These are phyloP conservation scores for Axis porcinus DNA, from an alignment of 2,113 vertebrate genomes.

Conservation along the genomic window DNA sequence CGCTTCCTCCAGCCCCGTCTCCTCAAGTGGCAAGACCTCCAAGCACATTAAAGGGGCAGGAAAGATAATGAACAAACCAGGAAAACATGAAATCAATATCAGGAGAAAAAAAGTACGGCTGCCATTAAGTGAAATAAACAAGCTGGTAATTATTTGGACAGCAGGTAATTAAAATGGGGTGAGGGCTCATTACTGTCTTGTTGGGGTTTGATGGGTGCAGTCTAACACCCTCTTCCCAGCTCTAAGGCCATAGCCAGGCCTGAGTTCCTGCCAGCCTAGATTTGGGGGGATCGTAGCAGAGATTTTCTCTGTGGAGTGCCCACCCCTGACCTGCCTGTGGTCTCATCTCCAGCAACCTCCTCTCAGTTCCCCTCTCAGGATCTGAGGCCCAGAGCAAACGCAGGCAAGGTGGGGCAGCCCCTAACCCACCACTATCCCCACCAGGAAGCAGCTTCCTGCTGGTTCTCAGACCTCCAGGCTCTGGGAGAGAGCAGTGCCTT, in stretches of 20 bases:
- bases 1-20: background rate
- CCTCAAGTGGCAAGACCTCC: background rate
- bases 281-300: rapidly evolving
- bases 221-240: constrained; percentile 26
- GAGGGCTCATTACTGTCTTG: constrained; percentile 73
- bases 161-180: constrained; percentile 76
- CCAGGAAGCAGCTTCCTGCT: background rate
- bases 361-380: background rate
- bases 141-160: constrained; percentile 80
- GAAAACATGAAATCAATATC: constrained; percentile 80
- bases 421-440: background rate
- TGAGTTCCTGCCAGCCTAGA: background rate
- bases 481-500: background rate
- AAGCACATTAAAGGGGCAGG: constrained; percentile 73
- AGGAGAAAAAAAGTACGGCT: constrained; percentile 65
- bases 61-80: constrained; percentile 78
- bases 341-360: background rate
- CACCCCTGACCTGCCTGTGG: background rate
- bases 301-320: background rate
- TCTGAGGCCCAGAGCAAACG: background rate
- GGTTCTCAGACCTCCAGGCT: background rate
- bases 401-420: background rate
- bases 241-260: background rate
- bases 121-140: constrained; percentile 77
- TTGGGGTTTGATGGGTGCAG: background rate